Evolutionary conservation across 1,140 invertebrate species (phyloP).

Genomic region (Zaprionus gabonicus): DNA sequence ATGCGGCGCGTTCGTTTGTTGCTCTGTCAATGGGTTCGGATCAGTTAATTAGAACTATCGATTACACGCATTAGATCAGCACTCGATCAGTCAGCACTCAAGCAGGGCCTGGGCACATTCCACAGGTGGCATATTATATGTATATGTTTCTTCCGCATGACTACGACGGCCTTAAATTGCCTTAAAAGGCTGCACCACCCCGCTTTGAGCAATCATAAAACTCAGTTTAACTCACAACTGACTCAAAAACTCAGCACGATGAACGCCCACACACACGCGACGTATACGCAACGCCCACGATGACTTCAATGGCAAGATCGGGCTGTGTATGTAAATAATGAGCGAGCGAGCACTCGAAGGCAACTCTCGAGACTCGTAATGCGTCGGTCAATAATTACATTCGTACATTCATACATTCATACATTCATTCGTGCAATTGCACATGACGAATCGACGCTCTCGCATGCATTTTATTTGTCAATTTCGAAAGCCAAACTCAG

Average conservation of each 20-base stretch:
- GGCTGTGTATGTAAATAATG: slow-evolving; percentile 37
- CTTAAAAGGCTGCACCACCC: slow-evolving; percentile 23
- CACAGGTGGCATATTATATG: slow-evolving; percentile 16
- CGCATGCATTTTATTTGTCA: slow-evolving; percentile 73
- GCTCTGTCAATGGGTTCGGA: slow-evolving; percentile 43
- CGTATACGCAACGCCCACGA: slow-evolving; percentile 51
- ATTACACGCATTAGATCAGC: slow-evolving; percentile 25
- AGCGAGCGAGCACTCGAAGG: slow-evolving; percentile 10
- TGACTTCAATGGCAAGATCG: slow-evolving; percentile 58
- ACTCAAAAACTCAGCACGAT: slow-evolving; percentile 8
- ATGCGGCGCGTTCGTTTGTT: slow-evolving; percentile 23
- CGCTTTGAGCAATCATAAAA: slow-evolving; percentile 1
- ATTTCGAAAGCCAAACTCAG: slow-evolving; percentile 51
- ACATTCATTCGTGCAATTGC: slow-evolving; percentile 22
- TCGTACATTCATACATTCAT: slow-evolving; percentile 42
- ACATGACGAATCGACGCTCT: slow-evolving; percentile 11
- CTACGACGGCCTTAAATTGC: slow-evolving; percentile 7
- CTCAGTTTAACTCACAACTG: not conserved
- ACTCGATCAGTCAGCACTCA: not conserved
- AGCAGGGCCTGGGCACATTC: slow-evolving; percentile 58
- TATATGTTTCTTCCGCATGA: slow-evolving; percentile 12
- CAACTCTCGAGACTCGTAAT: not conserved
- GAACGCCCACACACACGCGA: slow-evolving; percentile 36
- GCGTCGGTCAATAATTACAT: slow-evolving; percentile 55
- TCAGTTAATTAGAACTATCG: slow-evolving; percentile 45